Conservation (phyloP, 1,140 invertebrate genomes). For the Lutraria rhynchaena region DNA sequence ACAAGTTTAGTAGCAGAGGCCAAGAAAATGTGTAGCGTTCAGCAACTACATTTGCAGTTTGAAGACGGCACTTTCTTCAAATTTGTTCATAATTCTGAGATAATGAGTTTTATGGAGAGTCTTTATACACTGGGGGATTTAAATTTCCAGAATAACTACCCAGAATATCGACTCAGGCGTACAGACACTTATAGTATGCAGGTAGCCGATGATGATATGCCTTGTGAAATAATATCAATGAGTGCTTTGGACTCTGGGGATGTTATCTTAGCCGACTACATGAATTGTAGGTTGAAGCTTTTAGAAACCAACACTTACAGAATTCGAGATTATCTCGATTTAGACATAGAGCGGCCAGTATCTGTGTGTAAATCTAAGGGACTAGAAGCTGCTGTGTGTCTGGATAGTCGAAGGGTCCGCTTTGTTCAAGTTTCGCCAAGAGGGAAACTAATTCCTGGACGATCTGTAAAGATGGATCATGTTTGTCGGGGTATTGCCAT, state of each 20-base stretch:
- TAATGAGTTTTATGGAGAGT: neutral
- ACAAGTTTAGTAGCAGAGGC: too few species aligned
- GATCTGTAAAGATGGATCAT: constrained; percentile 4
- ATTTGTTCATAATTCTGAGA: neutral
- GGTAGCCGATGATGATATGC: neutral
- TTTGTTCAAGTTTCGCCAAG: neutral
- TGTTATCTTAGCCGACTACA: constrained; percentile 6
- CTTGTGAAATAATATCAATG: neutral
- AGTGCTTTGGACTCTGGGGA: neutral
- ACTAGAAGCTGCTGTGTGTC: constrained; percentile 1
- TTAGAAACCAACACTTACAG: neutral
- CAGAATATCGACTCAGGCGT: neutral
- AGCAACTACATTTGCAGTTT: neutral
- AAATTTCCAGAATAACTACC: neutral
- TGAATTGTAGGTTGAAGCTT: neutral
- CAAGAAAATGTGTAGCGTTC: neutral
- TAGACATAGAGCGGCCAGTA: neutral
- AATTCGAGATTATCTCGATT: neutral
- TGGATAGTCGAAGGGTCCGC: neutral
- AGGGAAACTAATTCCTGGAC: neutral
- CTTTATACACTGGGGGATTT: neutral
- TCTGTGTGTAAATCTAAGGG: neutral
- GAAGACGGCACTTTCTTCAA: neutral
- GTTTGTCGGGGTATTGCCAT: neutral
- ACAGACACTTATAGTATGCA: neutral